Evolutionary conservation across 1,140 invertebrate genomes (phyloP).

Genomic region (Diprion similis): DNA sequence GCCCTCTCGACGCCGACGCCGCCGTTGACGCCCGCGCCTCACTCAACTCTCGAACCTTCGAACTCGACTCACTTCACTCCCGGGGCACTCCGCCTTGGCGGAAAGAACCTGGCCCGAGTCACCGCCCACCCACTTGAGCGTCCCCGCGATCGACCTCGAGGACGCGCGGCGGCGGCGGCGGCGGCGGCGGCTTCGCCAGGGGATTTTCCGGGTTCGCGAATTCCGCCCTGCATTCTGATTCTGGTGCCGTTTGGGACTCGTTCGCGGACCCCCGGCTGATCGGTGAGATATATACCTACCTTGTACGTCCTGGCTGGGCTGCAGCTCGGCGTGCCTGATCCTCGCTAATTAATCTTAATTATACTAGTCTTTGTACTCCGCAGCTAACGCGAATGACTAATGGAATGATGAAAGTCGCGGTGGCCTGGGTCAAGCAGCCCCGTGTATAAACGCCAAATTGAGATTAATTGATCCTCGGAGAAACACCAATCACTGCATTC

Average conservation of each 20-base stretch:
- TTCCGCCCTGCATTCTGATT: not conserved
- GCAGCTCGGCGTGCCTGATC: not conserved
- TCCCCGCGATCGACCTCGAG: not conserved
- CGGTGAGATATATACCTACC: not conserved
- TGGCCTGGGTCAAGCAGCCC: not conserved
- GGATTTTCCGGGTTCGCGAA: not conserved
- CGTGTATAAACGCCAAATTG: not conserved
- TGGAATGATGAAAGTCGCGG: not conserved
- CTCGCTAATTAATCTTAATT: constrained; percentile 4
- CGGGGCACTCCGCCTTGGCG: not conserved
- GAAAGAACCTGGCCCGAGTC: constrained; percentile 1
- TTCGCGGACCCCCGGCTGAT: too few relatives aligned
- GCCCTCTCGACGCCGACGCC: constrained; percentile 52
- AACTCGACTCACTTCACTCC: not conserved
- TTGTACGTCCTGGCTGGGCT: too few relatives aligned
- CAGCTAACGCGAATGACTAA: not conserved
- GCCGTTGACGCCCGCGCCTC: constrained; percentile 58
- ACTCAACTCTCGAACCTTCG: constrained; percentile 39
- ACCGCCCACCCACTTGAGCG: not conserved
- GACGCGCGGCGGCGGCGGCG: too few relatives aligned
- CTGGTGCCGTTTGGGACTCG: too few relatives aligned
- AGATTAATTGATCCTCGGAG: not conserved
- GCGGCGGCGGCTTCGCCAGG: too few relatives aligned
- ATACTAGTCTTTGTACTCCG: not conserved
- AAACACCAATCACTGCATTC: too few relatives aligned